These are phyloP conservation scores for Drosophila atroscutellata DNA, from an alignment of 2,888 invertebrate genomes.

Conservation along the genomic window DNA sequence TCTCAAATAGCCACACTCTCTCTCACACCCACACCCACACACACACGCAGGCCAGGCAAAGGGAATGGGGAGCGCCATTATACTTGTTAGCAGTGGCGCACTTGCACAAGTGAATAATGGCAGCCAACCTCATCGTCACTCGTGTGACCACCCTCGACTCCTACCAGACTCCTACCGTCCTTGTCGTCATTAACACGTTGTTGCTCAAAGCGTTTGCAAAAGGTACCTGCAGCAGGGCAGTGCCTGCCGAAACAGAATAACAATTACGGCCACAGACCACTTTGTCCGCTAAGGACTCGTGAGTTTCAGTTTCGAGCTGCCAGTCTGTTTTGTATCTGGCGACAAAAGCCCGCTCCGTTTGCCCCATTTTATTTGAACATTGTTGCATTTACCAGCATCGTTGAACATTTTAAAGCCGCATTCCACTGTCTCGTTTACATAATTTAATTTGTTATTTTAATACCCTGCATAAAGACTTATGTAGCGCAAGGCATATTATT, in stretches of 20 bases:
- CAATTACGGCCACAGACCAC: slow-evolving; percentile 51
- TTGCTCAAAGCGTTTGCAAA: slow-evolving; percentile 54
- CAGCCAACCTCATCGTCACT: slow-evolving; percentile 67
- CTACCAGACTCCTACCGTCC: too few species aligned
- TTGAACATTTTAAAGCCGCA: slow-evolving; percentile 28
- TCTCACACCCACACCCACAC: slow-evolving; percentile 22
- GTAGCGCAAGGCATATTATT: slow-evolving; percentile 7
- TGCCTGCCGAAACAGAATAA: slow-evolving; percentile 42
- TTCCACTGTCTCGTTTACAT: slow-evolving; percentile 15
- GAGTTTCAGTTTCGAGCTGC: slow-evolving; percentile 36
- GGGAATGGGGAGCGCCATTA: slow-evolving; percentile 34
- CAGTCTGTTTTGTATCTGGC: slow-evolving; percentile 17
- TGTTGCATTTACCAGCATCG: slow-evolving; percentile 31
- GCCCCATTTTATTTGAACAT: slow-evolving; percentile 15
- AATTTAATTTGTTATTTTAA: slow-evolving; percentile 36
- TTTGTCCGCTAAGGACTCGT: slow-evolving; percentile 36
- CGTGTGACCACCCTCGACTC: slow-evolving; percentile 25
- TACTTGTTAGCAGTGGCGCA: slow-evolving; percentile 57
- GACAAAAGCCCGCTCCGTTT: slow-evolving; percentile 12
- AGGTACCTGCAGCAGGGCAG: slow-evolving; percentile 7
- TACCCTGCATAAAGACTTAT: background rate
- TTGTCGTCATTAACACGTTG: slow-evolving; percentile 74
- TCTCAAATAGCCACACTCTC: slow-evolving; percentile 73
- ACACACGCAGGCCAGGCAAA: slow-evolving; percentile 15
- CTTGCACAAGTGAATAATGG: slow-evolving; percentile 76